Base-by-base conservation (phyloP, 2,797 vertebrate genomes). In the Lates japonicus region DNA sequence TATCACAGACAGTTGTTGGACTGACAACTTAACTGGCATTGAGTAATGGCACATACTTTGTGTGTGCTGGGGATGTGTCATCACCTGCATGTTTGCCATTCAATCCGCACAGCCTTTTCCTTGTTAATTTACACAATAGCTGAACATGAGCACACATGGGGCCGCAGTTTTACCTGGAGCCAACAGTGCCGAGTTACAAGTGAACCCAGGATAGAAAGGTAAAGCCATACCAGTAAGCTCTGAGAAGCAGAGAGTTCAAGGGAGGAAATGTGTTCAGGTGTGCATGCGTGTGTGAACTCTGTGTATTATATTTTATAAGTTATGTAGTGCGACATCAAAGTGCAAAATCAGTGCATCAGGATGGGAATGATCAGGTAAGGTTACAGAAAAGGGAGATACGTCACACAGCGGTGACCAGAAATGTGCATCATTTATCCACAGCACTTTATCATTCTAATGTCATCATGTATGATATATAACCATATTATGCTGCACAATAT, bases 11-110 rank as follows among this genome's bases (percentile, higher is more conserved):
- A 75, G 85, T 87, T 73, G 71, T 74, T 80, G 3, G 7, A 66
- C 85, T 87, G 88, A 88, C 85, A 90, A 80, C 79, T 80, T 63
- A 88, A 87, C 83, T 87, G 90, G 57, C 90, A 82, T 76, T 92
- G 89, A 93, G 87, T 91, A 94, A 94, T 92, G 93, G 84, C 89
- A 87, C 89, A 90, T 93, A 93, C 91, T 94, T 93, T 94, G 88
- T 94, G 84, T 86, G 84, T 61, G 87, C 78, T 25, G 81, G 75
- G 92, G 88, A 91, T 92, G 87, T 95, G 94, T 95, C 94, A 95
- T 96, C 95, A 92, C 94, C 92, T 93, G 93, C 91, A 91, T 95
- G 93, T 95, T 94, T 92, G 93, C 93, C 90, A 95, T 96, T 95
- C 94, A 94, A 95, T 94, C 90, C 67, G 52, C 90, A 80, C 88